Percentiles rank a stretch among this genome's conserved stretches.
These are phyloP conservation scores for Campoplex capitator DNA, from an alignment of 2,888 invertebrate species.

Conservation along the genomic window DNA sequence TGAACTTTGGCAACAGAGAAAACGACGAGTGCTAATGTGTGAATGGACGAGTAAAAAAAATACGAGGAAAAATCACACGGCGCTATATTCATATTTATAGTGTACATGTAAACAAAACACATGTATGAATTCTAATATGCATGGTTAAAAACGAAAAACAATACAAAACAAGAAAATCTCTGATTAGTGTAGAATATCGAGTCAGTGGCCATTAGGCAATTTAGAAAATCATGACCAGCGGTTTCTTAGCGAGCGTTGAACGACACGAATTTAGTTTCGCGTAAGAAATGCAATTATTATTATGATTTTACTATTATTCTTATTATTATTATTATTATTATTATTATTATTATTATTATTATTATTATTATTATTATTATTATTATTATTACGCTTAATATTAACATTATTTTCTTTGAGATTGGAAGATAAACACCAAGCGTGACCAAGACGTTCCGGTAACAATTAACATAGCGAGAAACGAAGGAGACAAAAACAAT, in stretches of 20 bases:
- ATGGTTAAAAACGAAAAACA: constrained; percentile 35
- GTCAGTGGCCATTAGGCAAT: constrained; percentile 40
- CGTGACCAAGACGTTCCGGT: constrained; percentile 27
- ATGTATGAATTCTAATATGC: constrained; percentile 49
- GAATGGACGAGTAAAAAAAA: background rate
- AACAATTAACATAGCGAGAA: constrained; percentile 19
- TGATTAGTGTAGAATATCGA: constrained; percentile 36
- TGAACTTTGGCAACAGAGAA: constrained; percentile 10
- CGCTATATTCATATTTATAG: constrained; percentile 62
- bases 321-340: background rate
- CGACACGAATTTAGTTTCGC: constrained; percentile 12
- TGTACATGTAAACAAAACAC: constrained; percentile 28
- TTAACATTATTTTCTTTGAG: constrained; percentile 3
- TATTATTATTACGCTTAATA: background rate
- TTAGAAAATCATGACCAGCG: constrained; percentile 59
- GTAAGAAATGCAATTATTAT: constrained; percentile 1
- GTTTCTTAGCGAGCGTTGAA: constrained; percentile 19
- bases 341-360: background rate
- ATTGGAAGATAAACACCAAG: constrained; percentile 12
- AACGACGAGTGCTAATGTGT: background rate
- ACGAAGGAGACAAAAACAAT: constrained; percentile 6
- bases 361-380: background rate
- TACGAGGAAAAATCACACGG: constrained; percentile 51
- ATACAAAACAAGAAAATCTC: constrained; percentile 29
- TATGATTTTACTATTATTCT: background rate